Base-by-base conservation (phyloP, 1,140 invertebrate genomes). In the Archivesica marissinica region DNA sequence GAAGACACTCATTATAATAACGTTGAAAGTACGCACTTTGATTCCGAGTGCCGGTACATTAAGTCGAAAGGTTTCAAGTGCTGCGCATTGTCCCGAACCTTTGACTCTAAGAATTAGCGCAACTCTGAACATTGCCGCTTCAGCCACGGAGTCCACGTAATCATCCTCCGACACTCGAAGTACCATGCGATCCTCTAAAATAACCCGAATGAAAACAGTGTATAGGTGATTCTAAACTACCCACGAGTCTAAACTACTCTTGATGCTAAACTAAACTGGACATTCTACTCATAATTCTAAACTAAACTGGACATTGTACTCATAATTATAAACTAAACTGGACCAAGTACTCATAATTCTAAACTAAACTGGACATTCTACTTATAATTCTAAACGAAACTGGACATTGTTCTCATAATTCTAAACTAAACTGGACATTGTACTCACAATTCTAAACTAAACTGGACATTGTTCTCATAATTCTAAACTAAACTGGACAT, bases 81-180 rank as follows among this genome's bases (percentile, higher is more conserved):
- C 33, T 0, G 47, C 64, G 33, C 47, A 23, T 56, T 81, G 64
- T 1, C 35, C 61, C 7, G 61, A 30, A 7, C 59, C 64, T 0
- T 68, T 72, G 2, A 56, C 38, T 38, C 50, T 13, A 47, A 13
- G 35, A 11, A 81, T 47, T 25, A 81, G 39, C 15, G 44, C 68
- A 3, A 56, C n/a, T 35, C 39, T 50, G 20, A 81, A 81, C 64
- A 81, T 70, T 0, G 66, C 66, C 39, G 64, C 79, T 28, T 81
- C 79, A 13, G 64, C 33, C 64, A 70, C 66, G 47, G 28, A n/a
- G 17, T 70, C 66, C 1, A 72, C 35, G 28, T 81, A 81, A 15
- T 68, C 33, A 0, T 54, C 66, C 7, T 47, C 64, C 1, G 23
- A 20, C 1, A 81, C 47, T 30, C 54, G 64, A 11, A 81, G 20